phyloP scores from a whole-genome alignment of 2,113 vertebrate genomes.

The Pachypanchax playfairii region DNA sequence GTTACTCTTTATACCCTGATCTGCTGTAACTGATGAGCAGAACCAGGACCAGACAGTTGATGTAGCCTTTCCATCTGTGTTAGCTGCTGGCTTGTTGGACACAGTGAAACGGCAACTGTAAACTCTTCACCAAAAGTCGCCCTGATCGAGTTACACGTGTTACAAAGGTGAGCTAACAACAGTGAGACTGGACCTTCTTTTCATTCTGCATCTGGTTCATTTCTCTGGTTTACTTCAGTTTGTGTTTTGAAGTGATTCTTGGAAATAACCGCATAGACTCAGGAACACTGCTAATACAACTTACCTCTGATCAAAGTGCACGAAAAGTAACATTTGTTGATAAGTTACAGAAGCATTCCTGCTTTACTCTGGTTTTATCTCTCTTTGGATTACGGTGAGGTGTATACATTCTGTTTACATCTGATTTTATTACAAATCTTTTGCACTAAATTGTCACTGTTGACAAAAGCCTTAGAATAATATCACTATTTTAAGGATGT shows the following conservation, averaged over 20 bases:
- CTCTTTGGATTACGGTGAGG: not conserved
- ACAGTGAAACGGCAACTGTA: not conserved
- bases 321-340: no score
- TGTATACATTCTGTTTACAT: not conserved
- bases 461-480: no score
- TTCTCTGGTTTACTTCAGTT: no score
- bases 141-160: no score
- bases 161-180: no score
- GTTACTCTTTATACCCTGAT: constrained; percentile 16
- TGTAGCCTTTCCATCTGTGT: constrained; percentile 12
- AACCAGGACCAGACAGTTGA: not conserved
- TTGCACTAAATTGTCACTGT: no score
- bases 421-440: not conserved
- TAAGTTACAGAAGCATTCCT: not conserved
- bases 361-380: not conserved
- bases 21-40: constrained; percentile 16
- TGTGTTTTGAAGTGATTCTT: no score
- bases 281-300: not conserved
- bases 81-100: constrained; percentile 48
- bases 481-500: no score
- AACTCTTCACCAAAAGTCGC: not conserved
- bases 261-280: not conserved
- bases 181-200: no score
- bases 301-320: no score
- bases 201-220: no score